These are phyloP conservation scores for Antidorcas marsupialis DNA, from an alignment of 2,113 vertebrate species.

Conservation along the genomic window DNA sequence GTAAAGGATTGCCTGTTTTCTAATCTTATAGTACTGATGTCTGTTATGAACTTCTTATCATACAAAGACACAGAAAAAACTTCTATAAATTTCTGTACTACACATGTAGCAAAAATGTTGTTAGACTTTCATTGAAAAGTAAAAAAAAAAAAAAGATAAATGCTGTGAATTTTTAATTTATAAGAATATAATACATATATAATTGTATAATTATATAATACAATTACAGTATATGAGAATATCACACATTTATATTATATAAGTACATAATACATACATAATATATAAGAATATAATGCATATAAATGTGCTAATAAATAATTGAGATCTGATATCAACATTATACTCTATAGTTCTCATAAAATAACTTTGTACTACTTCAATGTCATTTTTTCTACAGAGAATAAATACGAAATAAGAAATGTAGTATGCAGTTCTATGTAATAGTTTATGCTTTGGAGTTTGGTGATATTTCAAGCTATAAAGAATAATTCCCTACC, in stretches of 20 bases:
- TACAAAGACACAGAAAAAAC: not conserved
- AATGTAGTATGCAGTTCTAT: not conserved
- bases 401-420: not conserved
- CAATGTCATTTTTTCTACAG: not conserved
- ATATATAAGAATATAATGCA: not conserved
- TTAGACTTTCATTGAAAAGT: not conserved
- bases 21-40: not conserved
- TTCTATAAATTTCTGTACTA: not conserved
- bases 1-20: not conserved
- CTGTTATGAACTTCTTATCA: not conserved
- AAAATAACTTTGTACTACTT: not conserved
- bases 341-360: not conserved
- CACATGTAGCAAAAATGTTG: not conserved
- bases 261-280: not conserved
- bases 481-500: not conserved
- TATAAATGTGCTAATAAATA: not conserved
- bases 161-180: not conserved
- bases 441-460: not conserved
- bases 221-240: not conserved
- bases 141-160: too few species aligned
- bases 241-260: not conserved
- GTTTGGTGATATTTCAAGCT: not conserved
- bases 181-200: not conserved
- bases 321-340: not conserved
- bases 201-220: not conserved